Base-by-base conservation (phyloP, 2,113 vertebrate species). In the Sylvietta virens region DNA sequence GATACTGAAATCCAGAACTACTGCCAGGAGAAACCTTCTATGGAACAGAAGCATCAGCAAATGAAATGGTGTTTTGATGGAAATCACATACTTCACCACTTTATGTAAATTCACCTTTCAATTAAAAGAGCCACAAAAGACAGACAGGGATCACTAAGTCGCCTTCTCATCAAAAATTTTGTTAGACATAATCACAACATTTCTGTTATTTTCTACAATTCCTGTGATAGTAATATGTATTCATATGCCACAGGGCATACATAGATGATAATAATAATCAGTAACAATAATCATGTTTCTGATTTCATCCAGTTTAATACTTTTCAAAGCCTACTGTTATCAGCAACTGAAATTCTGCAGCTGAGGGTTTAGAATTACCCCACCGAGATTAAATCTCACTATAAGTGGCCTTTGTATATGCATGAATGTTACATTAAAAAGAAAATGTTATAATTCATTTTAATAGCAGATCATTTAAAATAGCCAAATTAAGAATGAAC, bases 171-270 rank as follows among this genome's bases (percentile, higher is more conserved):
- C 45, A 78, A 83, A 93, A 70, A 18, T 17, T 81, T 86, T 85
- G 15, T 51, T 94, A 85, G 58, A 39, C 26, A 82, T 77, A 61
- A 88, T 77, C 50, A 83, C 26, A 83, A 45, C 2, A 70, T 77
- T 95, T 92, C 33, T 92, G 67, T 66, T 62, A 86, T 90, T 95
- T 92, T 80, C n/a, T 76, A 45, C 40, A 61, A 80, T 64, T 94
- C 23, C 13, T 72, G 26, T 11, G 11, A 83, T 15, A 77, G 26
- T 15, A 77, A 65, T n/a, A 61, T 67, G 15, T 66, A 81, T 88
- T 78, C 16, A 3, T 66, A 81, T 95, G 81, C 78, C 71, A 64
- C 70, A 76, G 48, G 37, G 27, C 11, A 4, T 51, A 69, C 77
- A 87, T 11, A 82, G 48, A 79, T 80, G 71, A 88, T 48, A 76